Percentiles rank a stretch among this genome's conserved stretches.
These are phyloP conservation scores for Alfaro cultratus DNA, from an alignment of 2,797 vertebrate genomes.

Conservation along the genomic window DNA sequence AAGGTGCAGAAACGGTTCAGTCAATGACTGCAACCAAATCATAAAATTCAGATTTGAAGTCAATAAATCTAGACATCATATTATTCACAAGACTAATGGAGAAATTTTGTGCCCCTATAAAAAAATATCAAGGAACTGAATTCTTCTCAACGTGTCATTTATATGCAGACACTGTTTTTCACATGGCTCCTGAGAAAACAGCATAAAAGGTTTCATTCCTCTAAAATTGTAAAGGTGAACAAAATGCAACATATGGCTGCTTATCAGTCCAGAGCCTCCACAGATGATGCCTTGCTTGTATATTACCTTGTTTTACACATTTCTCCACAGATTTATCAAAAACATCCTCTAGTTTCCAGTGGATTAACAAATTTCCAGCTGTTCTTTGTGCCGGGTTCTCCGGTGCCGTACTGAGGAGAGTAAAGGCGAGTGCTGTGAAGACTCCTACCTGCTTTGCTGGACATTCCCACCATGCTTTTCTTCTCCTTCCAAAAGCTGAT, in stretches of 20 bases:
- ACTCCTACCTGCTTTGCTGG: slow-evolving; percentile 92
- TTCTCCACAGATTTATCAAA: slow-evolving; percentile 9
- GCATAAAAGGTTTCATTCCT: not conserved
- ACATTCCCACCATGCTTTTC: slow-evolving; percentile 98
- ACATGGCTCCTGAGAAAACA: not conserved
- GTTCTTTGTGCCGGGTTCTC: not conserved
- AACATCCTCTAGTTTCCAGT: not conserved
- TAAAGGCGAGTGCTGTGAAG: not conserved
- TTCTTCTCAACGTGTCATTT: not conserved
- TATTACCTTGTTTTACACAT: slow-evolving; percentile 2
- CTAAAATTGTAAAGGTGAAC: slow-evolving; percentile 6
- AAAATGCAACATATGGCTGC: slow-evolving; percentile 29
- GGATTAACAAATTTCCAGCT: not conserved
- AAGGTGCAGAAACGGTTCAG: not conserved
- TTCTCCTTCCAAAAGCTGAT: slow-evolving; percentile 99
- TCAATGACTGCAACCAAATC: not conserved
- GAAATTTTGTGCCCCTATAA: not conserved
- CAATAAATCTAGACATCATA: not conserved
- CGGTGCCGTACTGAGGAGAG: not conserved
- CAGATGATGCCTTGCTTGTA: not conserved
- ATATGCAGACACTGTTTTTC: not conserved
- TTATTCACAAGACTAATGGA: not conserved
- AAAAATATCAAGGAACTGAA: not conserved
- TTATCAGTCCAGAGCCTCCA: not conserved
- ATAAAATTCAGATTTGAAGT: not conserved